phyloP scores from a whole-genome alignment of 2,797 vertebrate genomes.

The Siniperca undulata region DNA sequence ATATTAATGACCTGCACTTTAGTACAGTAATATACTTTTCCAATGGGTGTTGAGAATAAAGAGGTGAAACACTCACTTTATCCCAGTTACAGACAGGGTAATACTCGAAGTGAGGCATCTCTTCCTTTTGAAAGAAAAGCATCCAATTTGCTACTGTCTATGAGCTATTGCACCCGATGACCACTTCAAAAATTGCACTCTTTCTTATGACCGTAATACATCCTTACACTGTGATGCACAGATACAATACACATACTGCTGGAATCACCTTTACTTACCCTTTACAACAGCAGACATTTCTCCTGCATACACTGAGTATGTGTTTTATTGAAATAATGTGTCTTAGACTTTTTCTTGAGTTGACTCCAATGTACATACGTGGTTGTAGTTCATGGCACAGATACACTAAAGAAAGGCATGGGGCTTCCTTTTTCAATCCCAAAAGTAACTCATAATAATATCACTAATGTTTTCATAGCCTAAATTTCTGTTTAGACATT shows the following conservation, averaged over 20 bases:
- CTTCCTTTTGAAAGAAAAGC: conserved; percentile 8
- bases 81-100: conserved; percentile 8
- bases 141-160: not conserved
- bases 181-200: not conserved
- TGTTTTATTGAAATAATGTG: not conserved
- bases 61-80: conserved; percentile 48
- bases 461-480: not conserved
- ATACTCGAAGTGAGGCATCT: conserved; percentile 18
- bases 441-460: not conserved
- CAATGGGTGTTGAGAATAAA: conserved; percentile 62
- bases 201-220: conserved; percentile 2
- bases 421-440: not conserved
- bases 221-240: conserved; percentile 8
- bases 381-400: not conserved
- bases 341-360: not conserved
- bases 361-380: not conserved
- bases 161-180: not conserved
- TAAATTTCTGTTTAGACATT: not conserved
- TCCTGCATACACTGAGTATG: not conserved
- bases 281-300: not conserved
- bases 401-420: not conserved
- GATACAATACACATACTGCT: not conserved
- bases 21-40: conserved; percentile 46
- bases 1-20: conserved; percentile 57
- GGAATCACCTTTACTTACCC: not conserved